phyloP scores from a whole-genome alignment of 2,113 vertebrate genomes.

The Colaptes auratus region DNA sequence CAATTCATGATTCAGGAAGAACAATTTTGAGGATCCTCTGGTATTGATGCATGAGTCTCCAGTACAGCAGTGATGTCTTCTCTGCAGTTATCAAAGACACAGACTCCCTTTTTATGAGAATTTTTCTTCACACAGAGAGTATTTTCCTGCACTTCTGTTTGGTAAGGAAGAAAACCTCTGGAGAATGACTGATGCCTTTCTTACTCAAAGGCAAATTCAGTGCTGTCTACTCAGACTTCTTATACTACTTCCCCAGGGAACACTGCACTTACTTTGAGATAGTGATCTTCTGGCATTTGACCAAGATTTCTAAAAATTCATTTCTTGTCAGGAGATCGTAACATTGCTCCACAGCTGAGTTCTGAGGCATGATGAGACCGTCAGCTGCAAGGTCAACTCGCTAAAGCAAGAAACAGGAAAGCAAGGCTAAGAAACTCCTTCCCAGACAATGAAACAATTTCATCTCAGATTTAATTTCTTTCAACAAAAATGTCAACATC shows the following conservation, averaged over 20 bases:
- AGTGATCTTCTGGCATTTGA: neutral
- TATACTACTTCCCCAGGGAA: neutral
- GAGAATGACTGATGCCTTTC: neutral
- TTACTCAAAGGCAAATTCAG: slow-evolving; percentile 4
- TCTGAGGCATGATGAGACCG: neutral
- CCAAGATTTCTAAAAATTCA: slow-evolving; percentile 8
- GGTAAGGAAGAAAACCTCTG: neutral
- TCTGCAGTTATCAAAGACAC: neutral
- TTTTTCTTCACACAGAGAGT: neutral
- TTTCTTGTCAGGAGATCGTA: neutral
- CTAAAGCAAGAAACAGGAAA: neutral
- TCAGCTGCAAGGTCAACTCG: neutral
- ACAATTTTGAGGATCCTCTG: neutral
- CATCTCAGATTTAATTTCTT: neutral
- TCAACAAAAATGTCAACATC: neutral
- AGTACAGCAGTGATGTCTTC: neutral
- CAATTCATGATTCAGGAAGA: neutral
- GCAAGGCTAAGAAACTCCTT: neutral
- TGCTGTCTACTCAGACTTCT: neutral
- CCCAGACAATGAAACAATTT: neutral
- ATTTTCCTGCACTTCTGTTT: neutral
- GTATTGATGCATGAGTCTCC: neutral
- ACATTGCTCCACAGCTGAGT: neutral
- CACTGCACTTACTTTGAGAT: neutral
- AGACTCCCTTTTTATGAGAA: neutral